A percentile compares a stretch with the other conserved stretches of the same genome.
phyloP scores from a whole-genome alignment of 2,797 vertebrate genomes.

The Meda fulgida region DNA sequence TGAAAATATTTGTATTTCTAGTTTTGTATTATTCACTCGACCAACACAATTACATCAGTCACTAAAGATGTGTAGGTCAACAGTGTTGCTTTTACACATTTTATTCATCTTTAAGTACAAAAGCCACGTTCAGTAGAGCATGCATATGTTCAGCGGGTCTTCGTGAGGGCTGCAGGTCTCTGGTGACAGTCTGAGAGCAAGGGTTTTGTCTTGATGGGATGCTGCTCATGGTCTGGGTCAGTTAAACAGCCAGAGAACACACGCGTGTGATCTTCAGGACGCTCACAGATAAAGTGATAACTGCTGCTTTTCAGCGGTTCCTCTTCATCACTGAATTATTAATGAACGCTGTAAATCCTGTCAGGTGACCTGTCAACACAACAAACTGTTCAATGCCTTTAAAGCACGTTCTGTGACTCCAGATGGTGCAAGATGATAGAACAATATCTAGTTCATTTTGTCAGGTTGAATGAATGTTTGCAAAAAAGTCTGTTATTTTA shows the following conservation, averaged over 20 bases:
- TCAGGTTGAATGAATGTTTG: neutral
- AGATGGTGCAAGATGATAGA: neutral
- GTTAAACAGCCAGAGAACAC: slow-evolving; percentile 30
- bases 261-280: slow-evolving; percentile 27
- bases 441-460: neutral
- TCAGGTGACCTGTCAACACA: neutral
- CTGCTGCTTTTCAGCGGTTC: slow-evolving; percentile 26
- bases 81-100: neutral
- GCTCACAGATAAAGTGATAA: slow-evolving; percentile 48
- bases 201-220: slow-evolving; percentile 32
- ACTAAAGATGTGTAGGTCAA: neutral
- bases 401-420: neutral
- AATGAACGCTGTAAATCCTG: neutral
- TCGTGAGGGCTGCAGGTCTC: slow-evolving; percentile 27
- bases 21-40: neutral
- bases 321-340: slow-evolving; percentile 37
- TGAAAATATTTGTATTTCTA: neutral
- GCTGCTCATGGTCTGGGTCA: slow-evolving; percentile 24
- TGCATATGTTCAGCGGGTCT: slow-evolving; percentile 25
- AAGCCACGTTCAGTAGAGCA: neutral
- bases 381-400: neutral
- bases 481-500: neutral
- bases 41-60: neutral
- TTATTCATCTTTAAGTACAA: slow-evolving; percentile 19
- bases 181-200: slow-evolving; percentile 26